Conservation (phyloP, 2,113 vertebrate genomes). For the Synodontis membranacea region DNA sequence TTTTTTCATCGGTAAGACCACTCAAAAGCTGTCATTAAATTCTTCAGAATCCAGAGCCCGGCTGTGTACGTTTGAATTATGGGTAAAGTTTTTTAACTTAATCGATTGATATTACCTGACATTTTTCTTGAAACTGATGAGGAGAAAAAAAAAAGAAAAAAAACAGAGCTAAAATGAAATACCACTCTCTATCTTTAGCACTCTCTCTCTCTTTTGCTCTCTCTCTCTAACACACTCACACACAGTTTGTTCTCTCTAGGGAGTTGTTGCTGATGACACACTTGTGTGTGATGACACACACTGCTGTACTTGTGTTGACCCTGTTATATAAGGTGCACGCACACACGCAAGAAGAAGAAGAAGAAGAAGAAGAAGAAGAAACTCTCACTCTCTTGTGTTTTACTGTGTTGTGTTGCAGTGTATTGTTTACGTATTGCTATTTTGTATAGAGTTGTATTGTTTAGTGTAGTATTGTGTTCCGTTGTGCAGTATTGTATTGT, state of each 20-base stretch:
- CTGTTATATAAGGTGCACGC: neutral
- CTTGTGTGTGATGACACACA: too few species aligned
- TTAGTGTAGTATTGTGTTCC: neutral
- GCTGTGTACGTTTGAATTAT: neutral
- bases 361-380: too few species aligned
- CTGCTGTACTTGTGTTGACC: neutral
- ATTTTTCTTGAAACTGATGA: neutral
- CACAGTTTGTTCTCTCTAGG: neutral
- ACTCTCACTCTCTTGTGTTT: too few species aligned
- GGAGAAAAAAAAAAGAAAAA: neutral
- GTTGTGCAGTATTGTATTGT: neutral
- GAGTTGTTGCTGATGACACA: neutral
- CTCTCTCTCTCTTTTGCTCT: slow-evolving; percentile 16
- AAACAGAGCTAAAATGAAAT: neutral
- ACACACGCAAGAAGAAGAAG: too few species aligned
- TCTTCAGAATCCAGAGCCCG: neutral
- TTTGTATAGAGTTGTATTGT: too few species aligned
- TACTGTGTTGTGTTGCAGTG: neutral
- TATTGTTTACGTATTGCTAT: too few species aligned
- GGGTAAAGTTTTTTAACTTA: neutral
- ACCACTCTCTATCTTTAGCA: neutral
- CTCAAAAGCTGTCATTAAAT: neutral
- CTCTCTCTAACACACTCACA: neutral
- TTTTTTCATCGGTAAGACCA: neutral
- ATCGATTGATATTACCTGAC: neutral